Conservation (phyloP, 2,888 invertebrate species). For the Eupithecia vulgata region DNA sequence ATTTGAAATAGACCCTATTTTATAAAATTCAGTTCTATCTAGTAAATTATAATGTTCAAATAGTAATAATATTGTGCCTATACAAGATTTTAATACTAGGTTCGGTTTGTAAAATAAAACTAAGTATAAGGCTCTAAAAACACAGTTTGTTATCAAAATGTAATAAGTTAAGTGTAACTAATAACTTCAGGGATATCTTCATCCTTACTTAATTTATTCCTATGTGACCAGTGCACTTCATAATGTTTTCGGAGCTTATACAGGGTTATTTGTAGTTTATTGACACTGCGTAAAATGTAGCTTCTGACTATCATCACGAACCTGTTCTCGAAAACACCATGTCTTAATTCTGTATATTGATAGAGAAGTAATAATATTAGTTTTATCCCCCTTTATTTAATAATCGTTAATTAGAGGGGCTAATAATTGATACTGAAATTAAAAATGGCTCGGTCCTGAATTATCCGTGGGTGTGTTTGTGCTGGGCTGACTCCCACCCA, state of each 20-base stretch:
- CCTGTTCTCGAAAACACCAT: background rate
- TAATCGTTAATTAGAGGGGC: too few species aligned
- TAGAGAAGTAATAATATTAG: too few species aligned
- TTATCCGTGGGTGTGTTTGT: too few species aligned
- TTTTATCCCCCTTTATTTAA: too few species aligned
- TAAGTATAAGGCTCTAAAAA: conserved; percentile 1
- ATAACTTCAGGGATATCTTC: conserved; percentile 5
- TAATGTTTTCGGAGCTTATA: background rate
- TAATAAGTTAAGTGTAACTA: conserved; percentile 11
- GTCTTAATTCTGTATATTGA: background rate
- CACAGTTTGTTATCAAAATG: background rate
- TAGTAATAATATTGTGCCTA: conserved; percentile 13
- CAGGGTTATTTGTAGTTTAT: background rate
- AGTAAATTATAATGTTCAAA: conserved; percentile 1
- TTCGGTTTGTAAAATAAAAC: background rate
- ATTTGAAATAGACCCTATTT: background rate
- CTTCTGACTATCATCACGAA: background rate
- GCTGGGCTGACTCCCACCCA: background rate
- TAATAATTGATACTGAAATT: background rate
- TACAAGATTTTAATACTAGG: background rate
- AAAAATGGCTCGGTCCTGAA: background rate
- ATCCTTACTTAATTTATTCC: background rate
- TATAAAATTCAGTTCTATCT: background rate
- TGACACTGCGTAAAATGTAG: background rate
- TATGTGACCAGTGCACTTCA: background rate